Evolutionary conservation across 2,888 invertebrate species (phyloP), one percentile per base, ranked within the genome.

Genomic region (Hymenopus coronatus): DNA sequence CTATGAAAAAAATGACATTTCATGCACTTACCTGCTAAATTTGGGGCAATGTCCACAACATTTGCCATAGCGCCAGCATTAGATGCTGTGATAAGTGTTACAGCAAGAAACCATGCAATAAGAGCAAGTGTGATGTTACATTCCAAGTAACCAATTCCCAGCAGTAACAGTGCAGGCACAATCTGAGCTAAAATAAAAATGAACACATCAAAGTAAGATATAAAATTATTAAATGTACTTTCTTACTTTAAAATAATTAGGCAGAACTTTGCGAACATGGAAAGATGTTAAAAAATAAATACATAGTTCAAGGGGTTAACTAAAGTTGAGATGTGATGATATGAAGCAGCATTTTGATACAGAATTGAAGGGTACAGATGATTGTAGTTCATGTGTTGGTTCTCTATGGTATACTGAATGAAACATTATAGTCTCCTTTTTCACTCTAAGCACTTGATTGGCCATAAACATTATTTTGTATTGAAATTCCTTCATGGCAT

Each of bases 41-140:
- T 96, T n/a, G 97, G 96, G 0, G 96, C 96, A 90, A 97, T 96
- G 92, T 97, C 97, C 27, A 97, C 96, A 90, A 96, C 95, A 91
- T 95, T 96, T 0, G 96, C 96, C 96, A 96, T 96, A 6, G 96
- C 96, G 82, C 96, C 96, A 6, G 96, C 96, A 92, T 96, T 96
- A 0, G 96, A 95, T 20, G 96, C 96, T 28, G 96, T 96, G 91
- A 96, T 96, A 90, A 96, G 93, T 20, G 96, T 96, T 7, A 96
- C 96, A 33, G 96, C 96, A 89, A 95, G 92, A 92, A 96, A 96
- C 96, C 96, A 96, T 28, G 96, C 93, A 82, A 95, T 92, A 90
- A 96, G 92, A 83, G 95, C 95, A 88, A 95, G 91, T 33, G 93
- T 92, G 88, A 96, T 94, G 92, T 95, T 93, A 91, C 95, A 95